Conservation (phyloP, 2,113 vertebrate species). For the Tichodroma muraria region DNA sequence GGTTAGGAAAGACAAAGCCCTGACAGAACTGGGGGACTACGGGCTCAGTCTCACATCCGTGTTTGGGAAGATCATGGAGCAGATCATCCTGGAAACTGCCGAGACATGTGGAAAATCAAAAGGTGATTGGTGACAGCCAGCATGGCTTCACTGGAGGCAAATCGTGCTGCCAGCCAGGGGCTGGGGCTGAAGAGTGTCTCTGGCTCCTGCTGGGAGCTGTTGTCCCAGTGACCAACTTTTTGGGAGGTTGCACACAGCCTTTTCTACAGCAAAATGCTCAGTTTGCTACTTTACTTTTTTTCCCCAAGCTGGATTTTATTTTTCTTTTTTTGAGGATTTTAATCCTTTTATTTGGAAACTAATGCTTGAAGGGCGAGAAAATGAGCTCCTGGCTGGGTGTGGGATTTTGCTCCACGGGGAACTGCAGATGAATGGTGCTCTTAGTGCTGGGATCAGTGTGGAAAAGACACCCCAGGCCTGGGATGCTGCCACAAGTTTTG, state of each 20-base stretch:
- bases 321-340: background rate
- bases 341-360: background rate
- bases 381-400: rapidly evolving
- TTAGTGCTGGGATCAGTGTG: background rate
- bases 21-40: background rate
- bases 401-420: background rate
- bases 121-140: background rate
- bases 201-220: background rate
- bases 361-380: background rate
- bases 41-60: background rate
- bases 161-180: background rate
- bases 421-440: background rate
- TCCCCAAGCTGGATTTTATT: background rate
- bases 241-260: background rate
- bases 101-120: background rate
- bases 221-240: background rate
- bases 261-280: background rate
- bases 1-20: background rate
- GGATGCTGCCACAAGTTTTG: rapidly evolving
- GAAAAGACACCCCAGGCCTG: background rate
- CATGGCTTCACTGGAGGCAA: background rate
- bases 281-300: background rate
- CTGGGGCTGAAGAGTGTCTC: background rate
- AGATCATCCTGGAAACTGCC: background rate
- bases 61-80: background rate